Evolutionary conservation across 2,888 invertebrate genomes (phyloP).

Genomic region (Lysandra bellargus): DNA sequence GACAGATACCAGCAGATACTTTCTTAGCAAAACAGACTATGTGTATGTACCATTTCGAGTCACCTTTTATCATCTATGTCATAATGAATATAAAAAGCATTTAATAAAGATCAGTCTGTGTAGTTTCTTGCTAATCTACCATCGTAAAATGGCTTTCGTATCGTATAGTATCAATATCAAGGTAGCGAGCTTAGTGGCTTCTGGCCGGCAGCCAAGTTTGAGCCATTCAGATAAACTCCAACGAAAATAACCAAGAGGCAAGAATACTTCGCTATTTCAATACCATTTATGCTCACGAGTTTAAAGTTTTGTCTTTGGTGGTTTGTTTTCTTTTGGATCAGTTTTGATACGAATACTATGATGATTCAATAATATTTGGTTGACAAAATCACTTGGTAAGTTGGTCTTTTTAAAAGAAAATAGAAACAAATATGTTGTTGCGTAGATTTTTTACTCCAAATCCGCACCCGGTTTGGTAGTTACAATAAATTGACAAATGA

Average conservation of each 20-base stretch:
- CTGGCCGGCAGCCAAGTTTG: background rate
- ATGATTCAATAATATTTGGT: background rate
- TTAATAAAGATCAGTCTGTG: background rate
- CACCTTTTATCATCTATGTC: background rate
- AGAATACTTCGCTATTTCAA: background rate
- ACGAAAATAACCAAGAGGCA: background rate
- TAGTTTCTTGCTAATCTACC: background rate
- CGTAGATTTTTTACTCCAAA: too few relatives aligned
- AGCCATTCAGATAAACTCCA: conserved; percentile 2
- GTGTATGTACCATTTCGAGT: background rate
- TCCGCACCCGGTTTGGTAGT: too few relatives aligned
- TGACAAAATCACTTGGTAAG: background rate
- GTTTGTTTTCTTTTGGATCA: background rate
- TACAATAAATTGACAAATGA: too few relatives aligned
- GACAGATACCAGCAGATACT: too few relatives aligned
- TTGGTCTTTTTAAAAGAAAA: too few relatives aligned
- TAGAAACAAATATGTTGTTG: too few relatives aligned
- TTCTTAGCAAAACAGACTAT: too few relatives aligned
- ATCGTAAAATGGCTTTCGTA: background rate
- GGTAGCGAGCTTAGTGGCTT: background rate
- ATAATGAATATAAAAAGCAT: background rate
- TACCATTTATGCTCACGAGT: background rate
- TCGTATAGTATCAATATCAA: background rate
- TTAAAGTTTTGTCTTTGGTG: background rate
- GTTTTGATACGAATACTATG: background rate